Evolutionary conservation across 30 jellyfish, hydroid and myxozoan species (phyloP).

Genomic region (Turritopsis rubra): DNA sequence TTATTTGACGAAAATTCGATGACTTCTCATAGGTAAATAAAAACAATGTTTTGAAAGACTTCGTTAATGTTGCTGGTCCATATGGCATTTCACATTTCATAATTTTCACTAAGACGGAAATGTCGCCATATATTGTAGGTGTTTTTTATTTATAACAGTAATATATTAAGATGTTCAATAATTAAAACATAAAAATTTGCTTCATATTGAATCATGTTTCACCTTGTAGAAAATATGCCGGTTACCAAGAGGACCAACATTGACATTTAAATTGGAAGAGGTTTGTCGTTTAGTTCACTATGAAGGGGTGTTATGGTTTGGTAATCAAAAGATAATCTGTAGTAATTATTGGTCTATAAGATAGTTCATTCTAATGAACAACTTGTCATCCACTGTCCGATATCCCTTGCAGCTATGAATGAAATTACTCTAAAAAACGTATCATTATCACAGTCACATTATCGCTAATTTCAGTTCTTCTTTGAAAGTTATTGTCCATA

Average conservation of each 20-base stretch:
- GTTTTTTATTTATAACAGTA: not conserved
- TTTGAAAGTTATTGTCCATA: too few species aligned
- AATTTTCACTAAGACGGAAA: slow-evolving; percentile 66
- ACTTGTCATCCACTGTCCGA: too few species aligned
- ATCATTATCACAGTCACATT: too few species aligned
- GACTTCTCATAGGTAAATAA: slow-evolving; percentile 48
- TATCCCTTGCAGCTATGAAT: too few species aligned
- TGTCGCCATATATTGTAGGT: slow-evolving; percentile 74
- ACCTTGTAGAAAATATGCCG: slow-evolving; percentile 54
- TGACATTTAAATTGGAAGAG: slow-evolving; percentile 76
- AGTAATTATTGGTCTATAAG: not conserved
- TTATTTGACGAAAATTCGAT: not conserved
- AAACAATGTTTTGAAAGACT: slow-evolving; percentile 81
- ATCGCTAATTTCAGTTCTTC: too few species aligned
- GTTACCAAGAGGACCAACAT: slow-evolving; percentile 94
- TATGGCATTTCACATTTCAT: slow-evolving; percentile 84
- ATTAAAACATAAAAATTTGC: not conserved
- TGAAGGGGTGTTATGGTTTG: not conserved
- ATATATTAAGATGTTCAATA: not conserved
- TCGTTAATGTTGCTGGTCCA: slow-evolving; percentile 94
- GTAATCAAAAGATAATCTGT: not conserved
- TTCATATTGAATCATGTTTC: not conserved
- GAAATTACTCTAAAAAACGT: too few species aligned
- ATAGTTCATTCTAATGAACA: not conserved
- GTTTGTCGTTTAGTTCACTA: slow-evolving; percentile 16